Evolutionary conservation across 2,113 vertebrate species (phyloP).

Genomic region (Saccopteryx leptura): DNA sequence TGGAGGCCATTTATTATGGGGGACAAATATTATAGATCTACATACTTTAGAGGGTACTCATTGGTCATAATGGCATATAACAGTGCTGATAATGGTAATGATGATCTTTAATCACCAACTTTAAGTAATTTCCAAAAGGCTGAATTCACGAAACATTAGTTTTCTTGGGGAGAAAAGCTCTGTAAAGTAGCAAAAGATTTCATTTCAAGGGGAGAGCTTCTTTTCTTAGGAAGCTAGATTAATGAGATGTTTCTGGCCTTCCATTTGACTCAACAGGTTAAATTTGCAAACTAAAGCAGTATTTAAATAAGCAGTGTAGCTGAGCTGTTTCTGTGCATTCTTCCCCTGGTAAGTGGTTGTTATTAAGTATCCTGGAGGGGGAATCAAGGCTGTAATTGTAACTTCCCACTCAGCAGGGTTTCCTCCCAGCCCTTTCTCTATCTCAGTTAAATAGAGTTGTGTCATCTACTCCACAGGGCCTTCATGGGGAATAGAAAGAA

Average conservation of each 20-base stretch:
- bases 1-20: background rate
- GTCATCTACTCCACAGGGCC: background rate
- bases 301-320: constrained; percentile 12
- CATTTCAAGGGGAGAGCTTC: background rate
- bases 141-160: background rate
- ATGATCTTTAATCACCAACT: background rate
- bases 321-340: background rate
- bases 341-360: constrained; percentile 15
- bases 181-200: constrained; percentile 17
- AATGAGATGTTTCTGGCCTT: constrained; percentile 27
- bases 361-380: constrained; percentile 57
- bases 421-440: background rate
- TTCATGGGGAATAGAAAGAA: background rate
- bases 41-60: constrained; percentile 40
- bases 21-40: background rate
- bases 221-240: constrained; percentile 4
- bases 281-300: constrained; percentile 57
- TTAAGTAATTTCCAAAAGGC: constrained; percentile 37
- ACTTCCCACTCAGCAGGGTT: constrained; percentile 40
- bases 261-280: constrained; percentile 50
- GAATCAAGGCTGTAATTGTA: constrained; percentile 60
- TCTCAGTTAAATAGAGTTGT: background rate
- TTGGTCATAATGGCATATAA: background rate
- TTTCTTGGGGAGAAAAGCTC: constrained; percentile 17
- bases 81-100: background rate